phyloP scores from a whole-genome alignment of 2,888 invertebrate species.

The Lithophane socia region DNA sequence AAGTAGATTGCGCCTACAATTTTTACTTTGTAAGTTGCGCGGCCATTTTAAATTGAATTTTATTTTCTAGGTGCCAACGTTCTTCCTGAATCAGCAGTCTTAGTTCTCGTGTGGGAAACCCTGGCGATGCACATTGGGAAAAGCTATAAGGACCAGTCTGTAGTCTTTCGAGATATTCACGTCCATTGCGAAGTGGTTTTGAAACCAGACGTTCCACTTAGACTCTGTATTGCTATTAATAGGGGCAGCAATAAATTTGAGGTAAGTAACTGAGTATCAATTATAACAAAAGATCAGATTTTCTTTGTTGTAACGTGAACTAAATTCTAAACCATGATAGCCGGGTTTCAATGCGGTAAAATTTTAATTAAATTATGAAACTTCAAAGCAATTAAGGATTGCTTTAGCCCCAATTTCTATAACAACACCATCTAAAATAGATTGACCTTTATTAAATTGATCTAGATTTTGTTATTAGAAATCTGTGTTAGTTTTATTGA shows the following conservation, averaged over 20 bases:
- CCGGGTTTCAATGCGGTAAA: conserved; percentile 5
- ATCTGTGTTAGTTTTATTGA: background rate
- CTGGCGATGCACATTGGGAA: conserved; percentile 82
- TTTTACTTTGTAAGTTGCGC: background rate
- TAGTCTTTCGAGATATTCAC: conserved; percentile 70
- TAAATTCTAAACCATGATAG: conserved; percentile 9
- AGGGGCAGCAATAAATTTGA: conserved; percentile 74
- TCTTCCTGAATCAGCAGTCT: conserved; percentile 92
- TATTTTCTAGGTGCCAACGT: conserved; percentile 88
- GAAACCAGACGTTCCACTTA: conserved; percentile 59
- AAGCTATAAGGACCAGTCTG: conserved; percentile 74
- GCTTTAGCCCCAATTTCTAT: conserved; percentile 18
- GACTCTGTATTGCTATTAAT: conserved; percentile 66
- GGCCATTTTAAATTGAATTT: background rate
- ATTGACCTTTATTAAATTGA: background rate
- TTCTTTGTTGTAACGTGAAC: conserved; percentile 8
- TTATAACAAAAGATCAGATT: conserved; percentile 17
- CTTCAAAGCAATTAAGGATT: conserved; percentile 33
- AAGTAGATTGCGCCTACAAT: background rate
- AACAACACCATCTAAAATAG: background rate
- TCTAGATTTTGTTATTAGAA: background rate
- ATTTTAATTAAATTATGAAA: conserved; percentile 42
- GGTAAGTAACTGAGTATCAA: conserved; percentile 59
- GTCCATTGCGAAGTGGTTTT: conserved; percentile 69
- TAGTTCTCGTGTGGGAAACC: conserved; percentile 89